phyloP scores from a whole-genome alignment of 2,797 vertebrate species.

The Spinus pinus region DNA sequence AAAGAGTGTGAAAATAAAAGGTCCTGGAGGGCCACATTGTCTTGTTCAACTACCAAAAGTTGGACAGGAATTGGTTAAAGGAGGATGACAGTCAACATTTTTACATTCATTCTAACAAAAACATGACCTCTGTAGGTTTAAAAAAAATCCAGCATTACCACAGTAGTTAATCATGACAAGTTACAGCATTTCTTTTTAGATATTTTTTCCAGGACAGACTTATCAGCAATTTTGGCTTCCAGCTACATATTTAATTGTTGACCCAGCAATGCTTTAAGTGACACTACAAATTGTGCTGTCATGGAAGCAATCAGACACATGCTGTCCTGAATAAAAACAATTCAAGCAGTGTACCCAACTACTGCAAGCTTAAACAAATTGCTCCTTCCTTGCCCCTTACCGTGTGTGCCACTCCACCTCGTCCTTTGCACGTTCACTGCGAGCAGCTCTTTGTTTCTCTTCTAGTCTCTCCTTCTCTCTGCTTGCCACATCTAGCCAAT shows the following conservation, averaged over 20 bases:
- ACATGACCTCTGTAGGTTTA: background rate
- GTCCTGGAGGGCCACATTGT: background rate
- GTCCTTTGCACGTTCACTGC: conserved; percentile 85
- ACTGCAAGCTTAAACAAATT: background rate
- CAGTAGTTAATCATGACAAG: background rate
- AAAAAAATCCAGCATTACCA: background rate
- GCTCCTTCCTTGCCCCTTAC: conserved; percentile 64
- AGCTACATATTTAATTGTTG: background rate
- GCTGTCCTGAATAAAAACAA: background rate
- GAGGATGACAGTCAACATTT: background rate
- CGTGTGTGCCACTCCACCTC: conserved; percentile 89
- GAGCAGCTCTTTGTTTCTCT: conserved; percentile 91
- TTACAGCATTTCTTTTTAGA: background rate
- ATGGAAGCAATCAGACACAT: background rate
- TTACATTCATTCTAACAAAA: background rate
- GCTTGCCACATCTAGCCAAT: conserved; percentile 86
- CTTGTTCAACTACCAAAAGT: background rate
- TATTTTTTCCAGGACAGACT: background rate
- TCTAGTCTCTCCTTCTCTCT: conserved; percentile 92
- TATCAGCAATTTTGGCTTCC: background rate
- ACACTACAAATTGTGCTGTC: background rate
- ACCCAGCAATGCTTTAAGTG: background rate
- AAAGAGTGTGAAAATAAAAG: background rate
- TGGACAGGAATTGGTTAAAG: background rate
- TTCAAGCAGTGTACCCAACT: background rate